Evolutionary conservation across 2,797 vertebrate genomes (phyloP).

Genomic region (Alosa sapidissima): DNA sequence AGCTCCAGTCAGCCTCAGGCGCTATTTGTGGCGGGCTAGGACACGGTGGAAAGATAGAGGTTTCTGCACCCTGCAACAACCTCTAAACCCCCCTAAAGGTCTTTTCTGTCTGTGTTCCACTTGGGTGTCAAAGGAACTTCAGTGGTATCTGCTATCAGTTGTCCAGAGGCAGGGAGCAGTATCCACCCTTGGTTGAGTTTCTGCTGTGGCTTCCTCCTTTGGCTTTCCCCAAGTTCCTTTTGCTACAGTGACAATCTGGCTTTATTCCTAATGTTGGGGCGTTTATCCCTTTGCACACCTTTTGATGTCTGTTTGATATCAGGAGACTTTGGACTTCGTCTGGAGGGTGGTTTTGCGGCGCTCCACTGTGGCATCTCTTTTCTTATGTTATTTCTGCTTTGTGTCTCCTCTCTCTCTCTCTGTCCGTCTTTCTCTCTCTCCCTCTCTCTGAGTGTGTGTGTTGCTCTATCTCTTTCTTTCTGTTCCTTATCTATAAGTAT

Average conservation of each 20-base stretch:
- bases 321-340: slow-evolving; percentile 63
- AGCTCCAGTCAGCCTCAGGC: slow-evolving; percentile 45
- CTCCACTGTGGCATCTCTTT: slow-evolving; percentile 79
- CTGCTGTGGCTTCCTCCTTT: slow-evolving; percentile 51
- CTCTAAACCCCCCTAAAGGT: not conserved
- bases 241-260: slow-evolving; percentile 56
- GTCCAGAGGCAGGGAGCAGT: slow-evolving; percentile 35
- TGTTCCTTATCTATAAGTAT: slow-evolving; percentile 86
- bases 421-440: slow-evolving; percentile 58
- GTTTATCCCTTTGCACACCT: slow-evolving; percentile 77
- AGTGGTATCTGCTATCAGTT: slow-evolving; percentile 30
- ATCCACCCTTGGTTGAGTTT: slow-evolving; percentile 44
- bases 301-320: slow-evolving; percentile 63
- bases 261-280: slow-evolving; percentile 60
- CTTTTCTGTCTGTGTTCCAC: not conserved
- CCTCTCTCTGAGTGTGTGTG: slow-evolving; percentile 57
- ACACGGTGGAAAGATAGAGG: slow-evolving; percentile 29
- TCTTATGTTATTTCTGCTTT: slow-evolving; percentile 65
- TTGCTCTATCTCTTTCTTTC: slow-evolving; percentile 63
- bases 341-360: slow-evolving; percentile 79
- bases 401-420: slow-evolving; percentile 47
- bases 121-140: slow-evolving; percentile 20
- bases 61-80: slow-evolving; percentile 29
- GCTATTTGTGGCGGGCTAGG: slow-evolving; percentile 44
- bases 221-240: slow-evolving; percentile 51